Evolutionary conservation across 2,797 vertebrate genomes (phyloP).

Genomic region (Botia almorhae): DNA sequence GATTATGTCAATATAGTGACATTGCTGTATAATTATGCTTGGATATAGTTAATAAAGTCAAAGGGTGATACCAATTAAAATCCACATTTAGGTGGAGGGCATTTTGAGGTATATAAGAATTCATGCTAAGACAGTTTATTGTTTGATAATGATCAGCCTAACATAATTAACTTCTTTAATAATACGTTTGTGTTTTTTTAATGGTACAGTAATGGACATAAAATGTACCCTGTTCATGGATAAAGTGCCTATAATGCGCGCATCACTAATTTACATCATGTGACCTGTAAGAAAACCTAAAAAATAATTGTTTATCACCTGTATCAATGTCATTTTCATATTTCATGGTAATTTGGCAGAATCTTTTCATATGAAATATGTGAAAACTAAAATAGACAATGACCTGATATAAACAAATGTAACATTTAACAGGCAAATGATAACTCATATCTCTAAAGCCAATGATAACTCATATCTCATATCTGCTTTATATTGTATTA

Average conservation of each 20-base stretch:
- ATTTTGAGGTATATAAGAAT: too few species aligned
- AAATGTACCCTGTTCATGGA: neutral
- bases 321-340: neutral
- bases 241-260: neutral
- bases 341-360: neutral
- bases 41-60: too few species aligned
- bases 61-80: too few species aligned
- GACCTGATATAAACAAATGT: conserved; percentile 38
- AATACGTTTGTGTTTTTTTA: too few species aligned
- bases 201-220: neutral
- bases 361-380: neutral
- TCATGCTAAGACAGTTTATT: too few species aligned
- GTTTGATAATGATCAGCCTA: too few species aligned
- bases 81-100: too few species aligned
- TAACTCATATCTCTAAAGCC: conserved; percentile 35
- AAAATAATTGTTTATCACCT: neutral
- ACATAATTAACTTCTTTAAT: too few species aligned
- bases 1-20: too few species aligned
- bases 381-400: conserved; percentile 23
- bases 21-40: too few species aligned
- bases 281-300: neutral
- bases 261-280: neutral
- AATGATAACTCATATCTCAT: conserved; percentile 35
- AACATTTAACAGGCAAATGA: conserved; percentile 44
- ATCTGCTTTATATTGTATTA: conserved; percentile 23